These are phyloP conservation scores for Brachionus rubens DNA, from an alignment of 1,140 invertebrate genomes.

Conservation along the genomic window DNA sequence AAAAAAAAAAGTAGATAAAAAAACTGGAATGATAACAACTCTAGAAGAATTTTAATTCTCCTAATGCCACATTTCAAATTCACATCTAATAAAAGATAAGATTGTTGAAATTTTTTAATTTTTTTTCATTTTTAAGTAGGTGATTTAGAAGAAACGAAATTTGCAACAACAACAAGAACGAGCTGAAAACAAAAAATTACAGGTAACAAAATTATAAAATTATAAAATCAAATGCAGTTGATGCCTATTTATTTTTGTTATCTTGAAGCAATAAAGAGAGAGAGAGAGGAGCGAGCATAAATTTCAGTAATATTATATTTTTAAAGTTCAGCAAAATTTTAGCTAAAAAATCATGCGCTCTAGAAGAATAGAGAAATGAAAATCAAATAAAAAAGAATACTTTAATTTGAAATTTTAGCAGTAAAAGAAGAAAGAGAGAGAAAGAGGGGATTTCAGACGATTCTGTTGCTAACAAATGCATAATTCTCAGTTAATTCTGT, in stretches of 20 bases:
- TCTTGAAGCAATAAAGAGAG: neutral
- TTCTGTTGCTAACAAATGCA: no score
- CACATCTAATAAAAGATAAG: conserved; percentile 9
- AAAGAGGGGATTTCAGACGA: neutral
- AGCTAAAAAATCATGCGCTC: conserved; percentile 11
- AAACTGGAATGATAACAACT: conserved; percentile 28
- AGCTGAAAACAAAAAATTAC: neutral
- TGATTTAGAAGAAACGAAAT: conserved; percentile 37
- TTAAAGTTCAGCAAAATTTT: conserved; percentile 28
- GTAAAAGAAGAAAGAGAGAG: neutral
- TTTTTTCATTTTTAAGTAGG: neutral
- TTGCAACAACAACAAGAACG: no score
- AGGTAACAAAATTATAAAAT: neutral
- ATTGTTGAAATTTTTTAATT: neutral
- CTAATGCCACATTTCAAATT: conserved; percentile 37
- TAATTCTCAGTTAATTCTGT: no score
- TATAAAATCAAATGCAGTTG: no score
- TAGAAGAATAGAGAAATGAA: neutral
- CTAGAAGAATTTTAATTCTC: conserved; percentile 9
- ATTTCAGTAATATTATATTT: conserved; percentile 36
- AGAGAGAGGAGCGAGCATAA: neutral
- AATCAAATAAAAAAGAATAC: conserved; percentile 2
- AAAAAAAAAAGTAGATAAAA: no score
- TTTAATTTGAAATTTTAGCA: neutral
- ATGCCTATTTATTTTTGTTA: neutral